A percentile compares a stretch with the other conserved stretches of the same genome.
These are phyloP conservation scores for Exaiptasia diaphana DNA, from an alignment of 64 coral and sea anemone species.

Conservation along the genomic window DNA sequence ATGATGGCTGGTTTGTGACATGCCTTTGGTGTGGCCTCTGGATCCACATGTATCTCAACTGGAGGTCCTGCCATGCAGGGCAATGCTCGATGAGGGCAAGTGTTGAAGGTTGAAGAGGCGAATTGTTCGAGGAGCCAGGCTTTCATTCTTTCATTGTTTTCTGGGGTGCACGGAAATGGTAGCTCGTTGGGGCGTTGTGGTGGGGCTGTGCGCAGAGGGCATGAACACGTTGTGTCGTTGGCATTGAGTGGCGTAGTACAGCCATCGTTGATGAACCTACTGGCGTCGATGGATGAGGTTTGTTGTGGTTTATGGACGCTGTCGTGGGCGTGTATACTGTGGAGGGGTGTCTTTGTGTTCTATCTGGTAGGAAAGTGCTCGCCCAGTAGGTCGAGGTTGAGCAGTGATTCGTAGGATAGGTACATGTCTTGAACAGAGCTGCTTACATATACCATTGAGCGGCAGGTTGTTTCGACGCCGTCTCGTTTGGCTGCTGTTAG, in stretches of 20 bases:
- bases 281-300: not conserved
- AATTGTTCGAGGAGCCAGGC: conserved; percentile 16
- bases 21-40: conserved; percentile 36
- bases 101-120: conserved; percentile 36
- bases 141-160: conserved; percentile 36
- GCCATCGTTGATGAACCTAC: not conserved
- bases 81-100: conserved; percentile 40
- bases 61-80: conserved; percentile 51
- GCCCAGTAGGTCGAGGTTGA: conserved; percentile 33
- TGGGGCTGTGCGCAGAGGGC: conserved; percentile 7
- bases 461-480: not conserved
- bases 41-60: conserved; percentile 52
- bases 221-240: not conserved
- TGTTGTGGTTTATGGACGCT: not conserved
- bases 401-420: conserved; percentile 39
- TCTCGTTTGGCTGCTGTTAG: not conserved
- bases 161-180: conserved; percentile 16
- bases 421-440: conserved; percentile 26
- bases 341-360: not conserved
- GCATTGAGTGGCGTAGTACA: not conserved
- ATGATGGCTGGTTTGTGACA: conserved; percentile 44
- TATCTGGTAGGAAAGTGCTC: not conserved
- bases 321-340: too few species aligned
- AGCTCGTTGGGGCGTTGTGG: not conserved
- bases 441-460: conserved; percentile 47